Percentiles rank a stretch among this genome's conserved stretches.
phyloP scores from a whole-genome alignment of 2,797 vertebrate genomes.

The Phrynocephalus forsythii region DNA sequence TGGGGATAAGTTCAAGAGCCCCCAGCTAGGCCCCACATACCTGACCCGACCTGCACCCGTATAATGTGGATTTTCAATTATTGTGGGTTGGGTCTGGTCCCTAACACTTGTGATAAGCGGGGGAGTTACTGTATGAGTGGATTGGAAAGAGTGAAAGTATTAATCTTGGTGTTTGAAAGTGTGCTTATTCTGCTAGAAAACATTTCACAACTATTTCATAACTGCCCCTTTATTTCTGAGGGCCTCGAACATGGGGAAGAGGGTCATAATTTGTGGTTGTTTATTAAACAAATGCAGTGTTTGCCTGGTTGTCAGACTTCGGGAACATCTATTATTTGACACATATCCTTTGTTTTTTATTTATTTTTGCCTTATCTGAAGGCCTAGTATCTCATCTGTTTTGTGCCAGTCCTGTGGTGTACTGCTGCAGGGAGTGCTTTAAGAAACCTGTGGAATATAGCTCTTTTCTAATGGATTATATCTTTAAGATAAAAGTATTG shows the following conservation, averaged over 20 bases:
- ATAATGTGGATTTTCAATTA: no score
- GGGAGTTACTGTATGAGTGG: background rate
- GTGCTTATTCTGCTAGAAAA: background rate
- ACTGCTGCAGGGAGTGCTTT: background rate
- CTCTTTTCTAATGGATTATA: background rate
- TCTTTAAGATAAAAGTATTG: background rate
- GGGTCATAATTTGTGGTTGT: background rate
- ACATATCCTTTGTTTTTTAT: background rate
- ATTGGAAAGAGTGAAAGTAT: background rate
- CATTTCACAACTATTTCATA: background rate
- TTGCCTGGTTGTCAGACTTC: background rate
- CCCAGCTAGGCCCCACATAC: no score
- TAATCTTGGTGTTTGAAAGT: background rate
- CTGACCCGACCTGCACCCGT: no score
- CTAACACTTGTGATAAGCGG: no score
- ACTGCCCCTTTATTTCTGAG: background rate
- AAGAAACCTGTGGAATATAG: background rate
- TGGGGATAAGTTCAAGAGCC: no score
- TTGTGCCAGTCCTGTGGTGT: slow-evolving; percentile 5
- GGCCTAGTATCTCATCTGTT: background rate
- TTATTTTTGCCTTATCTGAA: background rate
- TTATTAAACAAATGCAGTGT: background rate
- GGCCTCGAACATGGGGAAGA: background rate
- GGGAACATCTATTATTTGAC: background rate
- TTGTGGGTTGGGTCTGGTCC: no score